These are phyloP conservation scores for Caranx ignobilis DNA, from an alignment of 2,113 vertebrate species.

Conservation along the genomic window DNA sequence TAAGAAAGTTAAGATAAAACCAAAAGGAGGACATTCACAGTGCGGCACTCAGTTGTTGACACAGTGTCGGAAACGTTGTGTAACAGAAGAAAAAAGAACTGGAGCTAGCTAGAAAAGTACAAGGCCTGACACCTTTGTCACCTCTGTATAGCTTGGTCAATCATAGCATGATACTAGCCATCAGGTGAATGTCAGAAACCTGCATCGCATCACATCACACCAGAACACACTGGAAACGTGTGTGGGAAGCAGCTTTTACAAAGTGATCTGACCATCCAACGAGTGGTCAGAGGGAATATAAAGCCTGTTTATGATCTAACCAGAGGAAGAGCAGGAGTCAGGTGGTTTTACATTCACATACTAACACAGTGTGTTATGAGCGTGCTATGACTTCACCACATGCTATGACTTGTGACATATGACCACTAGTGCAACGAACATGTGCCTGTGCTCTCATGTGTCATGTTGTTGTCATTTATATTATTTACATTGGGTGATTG, in stretches of 20 bases:
- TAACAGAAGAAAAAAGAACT: neutral
- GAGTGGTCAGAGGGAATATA: too few relatives aligned
- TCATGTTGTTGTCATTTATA: conserved; percentile 1
- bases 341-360: too few relatives aligned
- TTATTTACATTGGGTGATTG: conserved; percentile 16
- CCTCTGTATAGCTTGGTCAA: neutral
- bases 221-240: too few relatives aligned
- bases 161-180: neutral
- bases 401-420: neutral
- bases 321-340: too few relatives aligned
- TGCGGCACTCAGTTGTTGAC: neutral
- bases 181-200: neutral
- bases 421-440: neutral
- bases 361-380: neutral
- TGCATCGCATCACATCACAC: neutral
- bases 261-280: too few relatives aligned
- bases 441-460: neutral
- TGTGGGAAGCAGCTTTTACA: too few relatives aligned
- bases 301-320: too few relatives aligned
- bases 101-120: neutral
- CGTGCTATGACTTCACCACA: neutral
- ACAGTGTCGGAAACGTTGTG: neutral
- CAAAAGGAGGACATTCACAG: neutral
- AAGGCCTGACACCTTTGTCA: neutral
- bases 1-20: too few relatives aligned